Evolutionary conservation across 2,888 invertebrate genomes (phyloP).

Genomic region (Drosophila demipolita): DNA sequence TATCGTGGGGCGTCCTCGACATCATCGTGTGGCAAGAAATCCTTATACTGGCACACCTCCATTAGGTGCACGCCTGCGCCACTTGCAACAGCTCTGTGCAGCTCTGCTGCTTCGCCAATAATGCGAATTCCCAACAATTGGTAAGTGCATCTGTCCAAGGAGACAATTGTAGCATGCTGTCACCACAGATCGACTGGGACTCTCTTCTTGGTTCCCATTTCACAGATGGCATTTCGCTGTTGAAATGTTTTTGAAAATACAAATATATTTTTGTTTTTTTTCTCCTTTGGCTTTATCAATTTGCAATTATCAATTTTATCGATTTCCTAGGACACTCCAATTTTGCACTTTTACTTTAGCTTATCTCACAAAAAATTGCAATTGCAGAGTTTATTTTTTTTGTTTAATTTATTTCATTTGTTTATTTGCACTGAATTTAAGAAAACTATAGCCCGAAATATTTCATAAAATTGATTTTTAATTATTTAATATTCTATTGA

Average conservation of each 20-base stretch:
- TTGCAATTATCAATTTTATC: not conserved
- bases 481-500: not conserved
- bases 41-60: slow-evolving; percentile 87
- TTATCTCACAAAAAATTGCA: too few relatives aligned
- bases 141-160: slow-evolving; percentile 92
- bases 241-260: not conserved
- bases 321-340: not conserved
- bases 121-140: slow-evolving; percentile 96
- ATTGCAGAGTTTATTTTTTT: too few relatives aligned
- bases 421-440: not conserved
- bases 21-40: too few relatives aligned
- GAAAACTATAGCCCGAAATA: not conserved
- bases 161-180: slow-evolving; percentile 96
- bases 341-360: not conserved
- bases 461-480: not conserved
- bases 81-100: slow-evolving; percentile 92
- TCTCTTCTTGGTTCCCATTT: slow-evolving; percentile 81
- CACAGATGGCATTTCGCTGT: slow-evolving; percentile 64
- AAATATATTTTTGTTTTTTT: not conserved
- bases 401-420: not conserved
- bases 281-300: not conserved
- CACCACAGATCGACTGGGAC: slow-evolving; percentile 89
- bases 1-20: too few relatives aligned
- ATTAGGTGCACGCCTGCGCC: slow-evolving; percentile 94
- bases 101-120: slow-evolving; percentile 96